Evolutionary conservation across 2,113 vertebrate genomes (phyloP), one percentile per base, ranked within the genome.

Genomic region (Cathartes aura): DNA sequence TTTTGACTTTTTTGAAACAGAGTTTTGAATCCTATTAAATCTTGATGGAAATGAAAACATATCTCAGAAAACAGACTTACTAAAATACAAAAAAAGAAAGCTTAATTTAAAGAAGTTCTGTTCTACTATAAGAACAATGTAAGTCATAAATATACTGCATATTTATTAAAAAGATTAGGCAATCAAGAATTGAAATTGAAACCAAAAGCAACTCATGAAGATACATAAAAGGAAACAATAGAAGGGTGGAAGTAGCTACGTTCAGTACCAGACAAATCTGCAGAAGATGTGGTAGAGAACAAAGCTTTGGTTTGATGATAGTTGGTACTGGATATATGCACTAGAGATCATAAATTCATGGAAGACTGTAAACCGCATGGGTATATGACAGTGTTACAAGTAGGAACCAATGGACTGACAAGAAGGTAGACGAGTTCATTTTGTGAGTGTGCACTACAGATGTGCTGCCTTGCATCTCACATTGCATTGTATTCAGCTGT

Each of bases 381-480:
- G 10, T 38, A 53, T 27, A 13, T 4, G 3, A 8, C 26, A 74
- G 13, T 60, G 9, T 30, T 74, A 40, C 30, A 78, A 62, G 29
- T 8, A 68, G 32, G 22, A 90, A 59, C 3, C 4, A 23, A 12
- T 4, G 9, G 22, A 27, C 8, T 80, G 36, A 11, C 21, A 86
- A 43, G 20, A 80, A 75, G 34, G 24, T 9, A 63, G 22, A 81
- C 6, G 24, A 73, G 30, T 40, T 21, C 2, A 22, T 87, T 89
- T 48, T 58, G 26, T 40, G 42, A 48, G 19, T 27, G 22, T 14
- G 6, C 30, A 66, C 9, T 7, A 62, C 9, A 79, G n/a, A 48
- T 17, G 29, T 2, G 12, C 6, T 76, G 13, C 18, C 30, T 43
- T 43, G 8, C 24, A 29, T 67, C 36, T 58, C 0, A 0, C 42